Conservation (phyloP, 2,888 invertebrate species). For the Pollenia amentaria region DNA sequence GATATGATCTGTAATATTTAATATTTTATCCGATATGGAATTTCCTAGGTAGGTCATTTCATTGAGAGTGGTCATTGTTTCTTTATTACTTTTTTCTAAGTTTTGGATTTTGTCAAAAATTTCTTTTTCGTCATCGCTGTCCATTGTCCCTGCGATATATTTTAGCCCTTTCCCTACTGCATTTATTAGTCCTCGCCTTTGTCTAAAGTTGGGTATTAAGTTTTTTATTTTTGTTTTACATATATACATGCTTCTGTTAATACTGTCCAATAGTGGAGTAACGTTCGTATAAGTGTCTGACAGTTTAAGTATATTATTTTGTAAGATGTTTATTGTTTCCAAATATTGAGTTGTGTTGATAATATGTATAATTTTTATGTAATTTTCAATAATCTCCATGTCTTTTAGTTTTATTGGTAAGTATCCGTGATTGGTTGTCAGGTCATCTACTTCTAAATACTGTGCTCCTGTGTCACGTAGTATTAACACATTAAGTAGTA, state of each 20-base stretch:
- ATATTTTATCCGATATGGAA: too few species aligned
- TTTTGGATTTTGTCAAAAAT: constrained; percentile 32
- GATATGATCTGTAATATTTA: too few species aligned
- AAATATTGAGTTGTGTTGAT: not conserved
- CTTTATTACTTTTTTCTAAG: not conserved
- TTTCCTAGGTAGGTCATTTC: not conserved
- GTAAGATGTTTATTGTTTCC: not conserved
- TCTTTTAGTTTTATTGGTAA: constrained; percentile 28
- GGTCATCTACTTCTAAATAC: constrained; percentile 15
- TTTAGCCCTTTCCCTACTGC: constrained; percentile 67
- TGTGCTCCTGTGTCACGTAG: not conserved
- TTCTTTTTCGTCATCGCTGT: constrained; percentile 68
- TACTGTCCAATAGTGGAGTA: not conserved
- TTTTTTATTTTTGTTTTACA: constrained; percentile 26
- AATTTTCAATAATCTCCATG: constrained; percentile 4
- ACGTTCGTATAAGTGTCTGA: constrained; percentile 4
- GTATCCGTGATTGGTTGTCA: constrained; percentile 30
- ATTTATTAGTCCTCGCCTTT: constrained; percentile 62
- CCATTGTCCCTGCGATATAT: constrained; percentile 68
- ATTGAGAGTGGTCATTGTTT: constrained; percentile 19
- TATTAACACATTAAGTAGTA: not conserved
- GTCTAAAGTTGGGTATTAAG: constrained; percentile 15
- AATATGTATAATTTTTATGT: not conserved
- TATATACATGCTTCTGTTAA: not conserved
- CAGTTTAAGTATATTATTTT: constrained; percentile 18